A percentile compares a stretch with the other conserved stretches of the same genome.
Conservation (phyloP, 2,797 vertebrate species). For the Botia almorhae region DNA sequence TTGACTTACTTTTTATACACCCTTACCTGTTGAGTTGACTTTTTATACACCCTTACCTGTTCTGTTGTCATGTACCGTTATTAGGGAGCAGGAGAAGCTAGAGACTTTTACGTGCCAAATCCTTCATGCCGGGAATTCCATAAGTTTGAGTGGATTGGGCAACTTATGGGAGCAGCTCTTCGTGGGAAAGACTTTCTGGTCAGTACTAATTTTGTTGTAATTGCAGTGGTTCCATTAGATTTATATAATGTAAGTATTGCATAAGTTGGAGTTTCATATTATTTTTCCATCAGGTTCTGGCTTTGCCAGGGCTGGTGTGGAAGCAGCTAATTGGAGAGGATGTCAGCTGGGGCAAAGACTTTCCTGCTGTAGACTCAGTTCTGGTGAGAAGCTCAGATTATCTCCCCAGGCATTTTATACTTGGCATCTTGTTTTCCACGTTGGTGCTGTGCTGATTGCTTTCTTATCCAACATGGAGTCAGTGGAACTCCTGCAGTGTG, state of each 20-base stretch:
- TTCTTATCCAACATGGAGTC: not conserved
- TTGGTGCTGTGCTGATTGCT: not conserved
- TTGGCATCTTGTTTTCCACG: not conserved
- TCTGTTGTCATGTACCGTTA: not conserved
- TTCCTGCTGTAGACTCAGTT: conserved; percentile 93
- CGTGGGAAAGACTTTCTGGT: conserved; percentile 97
- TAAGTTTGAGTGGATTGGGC: conserved; percentile 95
- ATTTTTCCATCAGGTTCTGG: conserved; percentile 82
- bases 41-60: not conserved
- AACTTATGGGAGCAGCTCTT: conserved; percentile 97
- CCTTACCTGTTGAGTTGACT: not conserved
- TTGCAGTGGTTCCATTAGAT: not conserved
- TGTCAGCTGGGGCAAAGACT: conserved; percentile 95
- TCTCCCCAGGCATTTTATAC: not conserved
- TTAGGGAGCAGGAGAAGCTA: conserved; percentile 92
- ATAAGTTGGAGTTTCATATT: not conserved
- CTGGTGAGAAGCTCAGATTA: conserved; percentile 81
- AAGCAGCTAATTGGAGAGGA: conserved; percentile 95
- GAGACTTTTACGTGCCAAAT: conserved; percentile 96
- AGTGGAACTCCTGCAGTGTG: not conserved
- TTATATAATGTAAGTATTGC: not conserved
- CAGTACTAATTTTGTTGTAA: conserved; percentile 55
- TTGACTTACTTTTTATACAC: not conserved
- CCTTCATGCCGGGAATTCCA: conserved; percentile 94
- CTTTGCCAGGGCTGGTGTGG: conserved; percentile 95